Conservation (phyloP, 30 jellyfish, hydroid and myxozoan species). For the Nemopilema nomurai region DNA sequence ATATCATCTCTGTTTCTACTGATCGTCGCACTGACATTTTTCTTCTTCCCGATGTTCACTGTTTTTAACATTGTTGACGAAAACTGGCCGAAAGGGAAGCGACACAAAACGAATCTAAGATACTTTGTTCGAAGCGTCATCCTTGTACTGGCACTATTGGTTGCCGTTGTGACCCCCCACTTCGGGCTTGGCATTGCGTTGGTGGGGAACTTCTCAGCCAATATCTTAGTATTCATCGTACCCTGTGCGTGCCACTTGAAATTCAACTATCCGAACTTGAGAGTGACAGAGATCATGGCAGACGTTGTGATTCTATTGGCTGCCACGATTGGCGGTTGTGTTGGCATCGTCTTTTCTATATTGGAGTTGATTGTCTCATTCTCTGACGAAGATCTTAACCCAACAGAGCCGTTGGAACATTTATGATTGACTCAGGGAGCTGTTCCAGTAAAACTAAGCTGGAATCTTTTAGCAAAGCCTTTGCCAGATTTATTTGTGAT, state of each 20-base stretch:
- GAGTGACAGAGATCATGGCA: not conserved
- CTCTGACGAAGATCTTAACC: conserved; percentile 52
- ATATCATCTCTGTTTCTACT: conserved; percentile 45
- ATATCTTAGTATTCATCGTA: conserved; percentile 48
- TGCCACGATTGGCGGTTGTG: conserved; percentile 9
- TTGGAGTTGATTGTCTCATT: conserved; percentile 31
- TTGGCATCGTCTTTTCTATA: conserved; percentile 50
- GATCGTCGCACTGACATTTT: conserved; percentile 77
- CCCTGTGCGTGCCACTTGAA: conserved; percentile 71
- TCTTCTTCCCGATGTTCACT: conserved; percentile 79
- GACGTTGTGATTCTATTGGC: conserved; percentile 32
- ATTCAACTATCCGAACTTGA: conserved; percentile 36
- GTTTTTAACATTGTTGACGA: conserved; percentile 81
- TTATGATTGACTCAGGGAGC: not conserved
- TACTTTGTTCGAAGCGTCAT: conserved; percentile 42
- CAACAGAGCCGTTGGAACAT: conserved; percentile 69
- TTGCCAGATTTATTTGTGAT: no score
- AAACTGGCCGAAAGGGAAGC: conserved; percentile 39
- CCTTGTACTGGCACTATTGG: conserved; percentile 27
- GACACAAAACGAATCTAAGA: not conserved
- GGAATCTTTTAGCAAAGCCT: no score
- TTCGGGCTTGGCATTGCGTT: conserved; percentile 73
- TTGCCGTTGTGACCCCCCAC: conserved; percentile 81
- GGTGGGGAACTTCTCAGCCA: conserved; percentile 83
- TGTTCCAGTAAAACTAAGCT: no score